Evolutionary conservation across 2,888 invertebrate genomes (phyloP).

Genomic region (Unio pictorum): DNA sequence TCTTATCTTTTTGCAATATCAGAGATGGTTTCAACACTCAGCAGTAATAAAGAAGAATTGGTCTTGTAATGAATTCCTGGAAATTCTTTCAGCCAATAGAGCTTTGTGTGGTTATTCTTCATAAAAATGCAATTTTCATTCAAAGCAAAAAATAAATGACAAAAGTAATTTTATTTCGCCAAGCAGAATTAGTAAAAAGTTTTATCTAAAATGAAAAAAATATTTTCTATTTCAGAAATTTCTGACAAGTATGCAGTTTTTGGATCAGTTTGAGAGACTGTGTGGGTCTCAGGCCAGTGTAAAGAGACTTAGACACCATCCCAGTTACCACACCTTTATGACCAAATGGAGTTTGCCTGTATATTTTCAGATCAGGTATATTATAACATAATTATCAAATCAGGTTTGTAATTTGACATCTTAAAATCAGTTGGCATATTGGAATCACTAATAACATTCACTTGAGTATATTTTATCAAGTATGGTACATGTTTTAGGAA

Average conservation of each 20-base stretch:
- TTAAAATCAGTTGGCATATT: too few relatives aligned
- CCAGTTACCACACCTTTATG: constrained; percentile 84
- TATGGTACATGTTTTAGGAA: background rate
- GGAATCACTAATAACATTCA: too few relatives aligned
- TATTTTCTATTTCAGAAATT: constrained; percentile 76
- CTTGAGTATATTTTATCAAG: background rate
- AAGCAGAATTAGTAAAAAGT: too few relatives aligned
- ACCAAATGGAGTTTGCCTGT: constrained; percentile 94
- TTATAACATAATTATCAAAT: background rate
- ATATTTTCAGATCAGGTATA: constrained; percentile 89
- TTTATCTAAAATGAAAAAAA: background rate
- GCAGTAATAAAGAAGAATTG: too few relatives aligned
- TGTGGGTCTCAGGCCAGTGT: constrained; percentile 77
- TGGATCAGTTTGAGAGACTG: constrained; percentile 80
- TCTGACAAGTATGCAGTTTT: constrained; percentile 83
- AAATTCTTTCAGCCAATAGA: too few relatives aligned
- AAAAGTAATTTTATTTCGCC: background rate
- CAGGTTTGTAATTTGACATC: background rate
- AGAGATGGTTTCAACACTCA: too few relatives aligned
- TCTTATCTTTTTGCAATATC: too few relatives aligned
- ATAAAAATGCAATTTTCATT: background rate
- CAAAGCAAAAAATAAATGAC: background rate
- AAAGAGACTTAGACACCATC: constrained; percentile 78
- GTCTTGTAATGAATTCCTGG: too few relatives aligned
- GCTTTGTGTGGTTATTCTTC: too few relatives aligned